Evolutionary conservation across 2,113 vertebrate genomes (phyloP), one percentile per base, ranked within the genome.

Genomic region (Eurypyga helias): DNA sequence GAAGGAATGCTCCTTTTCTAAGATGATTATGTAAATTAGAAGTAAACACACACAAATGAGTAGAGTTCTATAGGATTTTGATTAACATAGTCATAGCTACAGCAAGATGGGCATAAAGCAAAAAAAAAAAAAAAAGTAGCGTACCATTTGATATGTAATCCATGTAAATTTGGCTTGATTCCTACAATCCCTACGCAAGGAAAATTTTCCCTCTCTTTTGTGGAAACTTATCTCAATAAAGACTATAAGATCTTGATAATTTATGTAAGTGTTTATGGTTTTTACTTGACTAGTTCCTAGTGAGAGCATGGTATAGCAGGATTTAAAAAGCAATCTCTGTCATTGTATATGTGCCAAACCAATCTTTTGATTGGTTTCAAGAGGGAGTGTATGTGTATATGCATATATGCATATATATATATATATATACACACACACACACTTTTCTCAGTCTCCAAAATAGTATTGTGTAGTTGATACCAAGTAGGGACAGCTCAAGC

Each of bases 11-110:
- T 93, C n/a, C 49, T 96, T 95, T 92, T 89, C 43, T 89, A 26
- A 71, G 38, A 84, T 83, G 69, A 69, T 92, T 94, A 89, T 95
- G 81, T 87, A 93, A 92, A 91, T 89, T 23, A 33, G 84, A 92
- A 91, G 72, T 77, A 95, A 94, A 92, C 77, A 93, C 61, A 60
- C 64, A 92, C 49, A 95, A 83, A 76, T 71, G 55, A 84, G 66
- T 87, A 57, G 31, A 89, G 54, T 92, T 92, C 81, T 82, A 38
- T 87, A 89, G 66, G 33, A 88, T 94, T 96, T 94, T 96, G 85
- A 91, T 84, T 96, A 94, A 91, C 72, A 7, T 73, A 94, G 67
- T 76, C 76, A 76, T 79, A 94, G 58, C 65, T 89, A 36, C 60
- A 87, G 77, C 33, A 91, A 89, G 70, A 87, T 65, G 19, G 61